These are phyloP conservation scores for Orycteropus afer DNA, from an alignment of 2,113 vertebrate genomes.

Conservation along the genomic window DNA sequence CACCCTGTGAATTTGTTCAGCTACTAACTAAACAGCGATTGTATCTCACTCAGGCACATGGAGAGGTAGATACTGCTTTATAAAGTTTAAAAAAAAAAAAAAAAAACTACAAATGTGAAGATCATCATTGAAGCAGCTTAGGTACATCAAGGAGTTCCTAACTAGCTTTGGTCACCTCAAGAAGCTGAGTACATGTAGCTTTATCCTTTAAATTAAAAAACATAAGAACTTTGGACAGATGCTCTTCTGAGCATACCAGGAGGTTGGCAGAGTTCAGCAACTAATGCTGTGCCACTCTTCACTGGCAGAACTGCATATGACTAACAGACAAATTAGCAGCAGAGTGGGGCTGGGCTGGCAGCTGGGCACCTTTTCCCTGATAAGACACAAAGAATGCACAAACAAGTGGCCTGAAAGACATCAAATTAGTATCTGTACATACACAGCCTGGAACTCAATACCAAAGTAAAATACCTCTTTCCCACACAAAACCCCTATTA, in stretches of 20 bases:
- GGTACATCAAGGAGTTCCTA: conserved; percentile 49
- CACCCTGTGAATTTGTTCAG: conserved; percentile 41
- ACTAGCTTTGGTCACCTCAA: conserved; percentile 66
- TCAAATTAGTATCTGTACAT: conserved; percentile 51
- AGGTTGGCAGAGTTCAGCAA: conserved; percentile 4
- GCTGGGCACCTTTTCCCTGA: conserved; percentile 63
- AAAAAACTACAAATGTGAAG: conserved; percentile 69
- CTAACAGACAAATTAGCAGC: conserved; percentile 67
- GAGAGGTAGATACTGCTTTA: conserved; percentile 76
- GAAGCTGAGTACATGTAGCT: conserved; percentile 33
- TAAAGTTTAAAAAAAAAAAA: conserved; percentile 1
- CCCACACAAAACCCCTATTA: conserved; percentile 18
- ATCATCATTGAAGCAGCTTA: conserved; percentile 63
- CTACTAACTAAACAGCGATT: conserved; percentile 71
- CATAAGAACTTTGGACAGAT: conserved; percentile 6
- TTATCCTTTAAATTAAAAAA: conserved; percentile 55
- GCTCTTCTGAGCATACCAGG: background rate
- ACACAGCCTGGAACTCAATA: conserved; percentile 45
- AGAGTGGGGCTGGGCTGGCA: conserved; percentile 20
- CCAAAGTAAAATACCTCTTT: background rate
- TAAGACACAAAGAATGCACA: conserved; percentile 64
- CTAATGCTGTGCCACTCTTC: conserved; percentile 18
- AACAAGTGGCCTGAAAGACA: conserved; percentile 54
- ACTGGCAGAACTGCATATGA: conserved; percentile 35
- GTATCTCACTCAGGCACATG: conserved; percentile 75